Percentiles rank a stretch among this genome's conserved stretches.
phyloP scores from a whole-genome alignment of 2,113 vertebrate species.

The Indicator indicator region DNA sequence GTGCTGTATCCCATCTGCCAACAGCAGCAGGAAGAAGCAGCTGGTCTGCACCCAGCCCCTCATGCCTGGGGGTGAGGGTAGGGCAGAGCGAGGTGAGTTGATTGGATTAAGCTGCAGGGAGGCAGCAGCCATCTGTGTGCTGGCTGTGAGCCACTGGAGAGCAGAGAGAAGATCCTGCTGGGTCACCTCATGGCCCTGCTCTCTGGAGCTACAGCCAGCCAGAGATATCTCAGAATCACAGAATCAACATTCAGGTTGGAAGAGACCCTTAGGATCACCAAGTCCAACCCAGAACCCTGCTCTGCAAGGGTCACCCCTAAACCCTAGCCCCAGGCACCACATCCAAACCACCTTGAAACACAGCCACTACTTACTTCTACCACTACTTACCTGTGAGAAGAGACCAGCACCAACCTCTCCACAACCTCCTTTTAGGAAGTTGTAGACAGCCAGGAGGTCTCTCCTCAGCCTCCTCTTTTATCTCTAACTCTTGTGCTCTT shows the following conservation, averaged over 20 bases:
- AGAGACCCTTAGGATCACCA: no score
- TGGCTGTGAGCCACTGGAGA: slow-evolving; percentile 62
- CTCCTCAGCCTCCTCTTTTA: neutral
- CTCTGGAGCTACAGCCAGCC: neutral
- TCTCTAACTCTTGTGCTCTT: neutral
- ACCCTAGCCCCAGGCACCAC: no score
- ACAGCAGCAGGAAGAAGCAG: slow-evolving; percentile 58
- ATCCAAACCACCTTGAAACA: no score
- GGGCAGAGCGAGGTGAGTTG: slow-evolving; percentile 69
- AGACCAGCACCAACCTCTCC: no score
- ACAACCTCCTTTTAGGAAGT: no score
- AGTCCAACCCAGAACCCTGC: no score
- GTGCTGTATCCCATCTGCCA: slow-evolving; percentile 17
- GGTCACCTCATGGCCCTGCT: neutral
- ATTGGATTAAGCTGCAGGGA: slow-evolving; percentile 78
- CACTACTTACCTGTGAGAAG: no score
- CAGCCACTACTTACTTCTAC: no score
- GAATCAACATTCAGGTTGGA: no score
- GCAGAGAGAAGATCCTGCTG: slow-evolving; percentile 62
- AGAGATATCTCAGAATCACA: neutral
- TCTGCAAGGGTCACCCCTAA: no score
- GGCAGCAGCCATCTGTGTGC: slow-evolving; percentile 75
- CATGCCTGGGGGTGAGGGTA: slow-evolving; percentile 43
- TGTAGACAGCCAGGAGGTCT: no score
- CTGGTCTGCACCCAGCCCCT: slow-evolving; percentile 34